phyloP scores from a whole-genome alignment of 2,113 vertebrate species.

The Edolisoma coerulescens region DNA sequence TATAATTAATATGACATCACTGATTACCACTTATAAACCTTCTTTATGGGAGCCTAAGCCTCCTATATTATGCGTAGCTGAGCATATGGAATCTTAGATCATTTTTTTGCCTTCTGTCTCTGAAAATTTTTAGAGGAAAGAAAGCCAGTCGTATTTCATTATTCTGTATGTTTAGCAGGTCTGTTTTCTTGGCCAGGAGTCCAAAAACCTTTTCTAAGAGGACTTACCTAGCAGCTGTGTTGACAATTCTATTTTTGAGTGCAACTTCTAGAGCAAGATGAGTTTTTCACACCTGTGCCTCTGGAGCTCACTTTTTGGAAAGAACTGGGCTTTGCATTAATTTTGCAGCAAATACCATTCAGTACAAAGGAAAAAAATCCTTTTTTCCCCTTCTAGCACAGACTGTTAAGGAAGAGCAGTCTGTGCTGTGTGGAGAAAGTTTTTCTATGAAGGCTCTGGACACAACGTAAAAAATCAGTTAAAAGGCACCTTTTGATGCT shows the following conservation, averaged over 20 bases:
- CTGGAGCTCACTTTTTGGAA: constrained; percentile 32
- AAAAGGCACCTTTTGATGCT: not conserved
- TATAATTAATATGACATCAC: constrained; percentile 52
- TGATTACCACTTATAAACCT: constrained; percentile 50
- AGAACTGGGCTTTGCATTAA: constrained; percentile 17
- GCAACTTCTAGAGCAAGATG: constrained; percentile 26
- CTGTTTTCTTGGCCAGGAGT: constrained; percentile 32
- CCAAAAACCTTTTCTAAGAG: constrained; percentile 29
- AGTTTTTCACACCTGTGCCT: constrained; percentile 50
- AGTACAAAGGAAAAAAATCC: not conserved
- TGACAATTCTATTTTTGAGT: constrained; percentile 49
- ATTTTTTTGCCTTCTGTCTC: constrained; percentile 41
- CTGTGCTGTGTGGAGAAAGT: not conserved
- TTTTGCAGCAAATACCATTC: not conserved
- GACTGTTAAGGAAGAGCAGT: not conserved
- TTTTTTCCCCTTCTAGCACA: not conserved
- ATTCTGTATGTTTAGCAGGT: constrained; percentile 31
- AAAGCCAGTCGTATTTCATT: constrained; percentile 24
- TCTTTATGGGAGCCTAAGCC: constrained; percentile 11
- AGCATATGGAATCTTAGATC: constrained; percentile 52
- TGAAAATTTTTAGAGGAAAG: constrained; percentile 24
- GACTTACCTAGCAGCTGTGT: constrained; percentile 50
- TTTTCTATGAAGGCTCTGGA: not conserved
- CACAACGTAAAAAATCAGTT: not conserved
- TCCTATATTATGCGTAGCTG: not conserved